Conservation (phyloP, 2,888 invertebrate species). For the Abscondita cerata region DNA sequence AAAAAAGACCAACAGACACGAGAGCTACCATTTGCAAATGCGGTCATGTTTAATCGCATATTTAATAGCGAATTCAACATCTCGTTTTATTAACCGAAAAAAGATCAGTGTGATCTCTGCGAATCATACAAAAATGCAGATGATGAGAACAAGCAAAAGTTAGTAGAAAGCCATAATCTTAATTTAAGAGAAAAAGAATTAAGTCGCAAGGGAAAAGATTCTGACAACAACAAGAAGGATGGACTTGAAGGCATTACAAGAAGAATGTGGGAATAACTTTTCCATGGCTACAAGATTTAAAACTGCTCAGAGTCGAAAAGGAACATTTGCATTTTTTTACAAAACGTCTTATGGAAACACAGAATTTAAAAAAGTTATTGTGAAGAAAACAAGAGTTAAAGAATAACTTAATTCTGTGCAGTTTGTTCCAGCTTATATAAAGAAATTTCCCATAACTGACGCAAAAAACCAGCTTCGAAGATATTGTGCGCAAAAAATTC, state of each 20-base stretch:
- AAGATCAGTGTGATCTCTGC: too few species aligned
- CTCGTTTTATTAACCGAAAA: too few species aligned
- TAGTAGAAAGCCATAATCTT: slow-evolving; percentile 28
- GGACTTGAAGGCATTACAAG: slow-evolving; percentile 1
- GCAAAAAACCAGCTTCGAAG: background rate
- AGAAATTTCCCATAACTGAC: background rate
- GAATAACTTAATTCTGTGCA: slow-evolving; percentile 1
- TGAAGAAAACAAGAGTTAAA: background rate
- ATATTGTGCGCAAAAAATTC: background rate
- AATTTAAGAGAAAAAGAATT: slow-evolving; percentile 37
- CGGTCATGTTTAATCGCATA: slow-evolving; percentile 26
- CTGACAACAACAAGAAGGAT: slow-evolving; percentile 31
- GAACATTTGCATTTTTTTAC: slow-evolving; percentile 4
- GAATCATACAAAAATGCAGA: too few species aligned
- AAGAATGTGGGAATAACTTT: too few species aligned
- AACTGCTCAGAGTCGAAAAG: slow-evolving; percentile 11
- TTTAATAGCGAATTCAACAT: slow-evolving; percentile 38
- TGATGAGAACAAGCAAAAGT: slow-evolving; percentile 20
- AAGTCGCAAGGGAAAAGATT: too few species aligned
- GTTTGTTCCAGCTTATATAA: slow-evolving; percentile 3
- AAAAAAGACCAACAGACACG: background rate
- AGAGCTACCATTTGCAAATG: background rate
- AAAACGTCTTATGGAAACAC: slow-evolving; percentile 8
- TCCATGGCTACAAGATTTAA: too few species aligned
- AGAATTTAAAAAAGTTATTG: slow-evolving; percentile 3